Base-by-base conservation (phyloP, 1,140 invertebrate genomes). In the Drosophila subobscura region DNA sequence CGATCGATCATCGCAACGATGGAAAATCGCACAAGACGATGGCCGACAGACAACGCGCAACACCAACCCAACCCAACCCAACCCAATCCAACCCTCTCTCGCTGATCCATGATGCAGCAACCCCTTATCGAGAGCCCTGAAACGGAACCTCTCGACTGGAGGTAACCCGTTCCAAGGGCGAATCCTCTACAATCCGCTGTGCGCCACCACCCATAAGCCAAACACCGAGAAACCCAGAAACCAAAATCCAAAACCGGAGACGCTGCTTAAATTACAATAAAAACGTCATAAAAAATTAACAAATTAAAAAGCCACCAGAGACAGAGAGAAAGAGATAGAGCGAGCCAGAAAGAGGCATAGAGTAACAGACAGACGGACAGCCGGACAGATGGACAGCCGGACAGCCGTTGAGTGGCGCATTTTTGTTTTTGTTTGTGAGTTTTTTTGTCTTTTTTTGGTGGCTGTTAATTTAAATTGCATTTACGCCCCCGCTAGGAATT, bases 381-480 rank as follows among this genome's bases (percentile, higher is more conserved):
- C 16, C 16, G 16, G 16, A 20, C 16, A 20, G 16, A 0, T 20
- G 16, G 16, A 20, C 16, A 20, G 16, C 16, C 16, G 4, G 7
- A 33, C 29, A 33, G 29, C 29, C 29, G 29, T 81, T 83, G 74
- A 73, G 68, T 63, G 63, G 70, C 50, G 49, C 63, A 68, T 68
- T 72, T 37, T 37, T 33, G 0, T 33, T 3, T 33, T 3, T 20
- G 1, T 20, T 20, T 20, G 16, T 20, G 16, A 20, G 16, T 20
- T 20, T 20, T 20, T 20, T 20, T 20, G 16, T 20, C 16, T 37
- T 37, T 12, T 12, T 37, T 45, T 60, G 45, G 65, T 73, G 84
- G 83, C 70, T 85, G 77, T 88, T 86, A 81, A 86, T 88, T 85
- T 86, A 74, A 85, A 85, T 85, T 85, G 81, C 77, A 86, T 85